A percentile compares a stretch with the other conserved stretches of the same genome.
Conservation (phyloP, 2,113 vertebrate species). For the Egretta garzetta region DNA sequence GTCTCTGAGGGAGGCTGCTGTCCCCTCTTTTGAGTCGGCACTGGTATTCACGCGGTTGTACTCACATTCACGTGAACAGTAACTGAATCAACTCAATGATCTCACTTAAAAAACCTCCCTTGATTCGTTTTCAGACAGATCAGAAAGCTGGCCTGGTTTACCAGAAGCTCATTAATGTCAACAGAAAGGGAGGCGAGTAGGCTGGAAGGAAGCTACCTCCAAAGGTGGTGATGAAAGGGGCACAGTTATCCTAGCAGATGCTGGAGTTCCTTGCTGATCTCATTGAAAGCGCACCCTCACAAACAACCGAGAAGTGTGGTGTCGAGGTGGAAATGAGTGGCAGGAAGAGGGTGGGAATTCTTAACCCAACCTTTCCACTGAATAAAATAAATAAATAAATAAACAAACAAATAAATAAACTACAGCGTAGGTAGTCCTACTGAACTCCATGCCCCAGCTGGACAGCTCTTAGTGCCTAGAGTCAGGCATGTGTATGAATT, state of each 20-base stretch:
- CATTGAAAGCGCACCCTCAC: not conserved
- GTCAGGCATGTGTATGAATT: fast-evolving
- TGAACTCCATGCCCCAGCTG: not conserved
- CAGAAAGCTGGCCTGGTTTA: not conserved
- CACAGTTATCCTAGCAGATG: not conserved
- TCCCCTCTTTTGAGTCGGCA: not conserved
- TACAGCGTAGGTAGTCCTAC: not conserved
- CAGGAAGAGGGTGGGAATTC: not conserved
- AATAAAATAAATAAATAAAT: not conserved
- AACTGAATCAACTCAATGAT: not conserved
- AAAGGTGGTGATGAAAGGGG: not conserved
- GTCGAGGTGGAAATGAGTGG: not conserved
- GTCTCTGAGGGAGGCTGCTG: not conserved
- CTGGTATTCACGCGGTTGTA: not conserved
- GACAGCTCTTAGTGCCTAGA: not conserved
- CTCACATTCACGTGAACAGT: not conserved
- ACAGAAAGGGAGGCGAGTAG: not conserved
- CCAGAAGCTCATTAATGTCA: not conserved
- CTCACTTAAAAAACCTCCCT: not conserved
- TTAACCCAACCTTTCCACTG: not conserved
- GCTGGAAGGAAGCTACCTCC: not conserved
- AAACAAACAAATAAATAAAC: too few relatives aligned
- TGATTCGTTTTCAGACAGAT: not conserved
- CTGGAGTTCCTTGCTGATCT: not conserved
- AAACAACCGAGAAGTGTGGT: not conserved